Conservation (phyloP, 2,888 invertebrate genomes). For the Plagodis dolabraria region DNA sequence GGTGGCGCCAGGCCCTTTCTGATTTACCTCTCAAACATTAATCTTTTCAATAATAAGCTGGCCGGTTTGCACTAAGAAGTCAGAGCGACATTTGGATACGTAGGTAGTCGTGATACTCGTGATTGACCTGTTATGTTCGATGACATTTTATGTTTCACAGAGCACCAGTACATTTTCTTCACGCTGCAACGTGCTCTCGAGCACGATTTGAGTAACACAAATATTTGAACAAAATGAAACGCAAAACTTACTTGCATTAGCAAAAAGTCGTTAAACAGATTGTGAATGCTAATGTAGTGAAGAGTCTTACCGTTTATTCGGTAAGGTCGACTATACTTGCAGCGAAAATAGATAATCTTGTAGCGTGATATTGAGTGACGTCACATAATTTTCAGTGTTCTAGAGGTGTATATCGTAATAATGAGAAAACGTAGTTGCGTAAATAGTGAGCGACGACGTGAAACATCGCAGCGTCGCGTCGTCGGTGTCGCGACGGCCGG, state of each 20-base stretch:
- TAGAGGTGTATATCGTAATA: constrained; percentile 66
- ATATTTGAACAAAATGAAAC: too few species aligned
- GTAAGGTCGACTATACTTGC: constrained; percentile 4
- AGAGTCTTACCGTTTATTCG: constrained; percentile 4
- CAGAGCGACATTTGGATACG: constrained; percentile 59
- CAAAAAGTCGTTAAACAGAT: constrained; percentile 3
- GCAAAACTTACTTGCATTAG: neutral
- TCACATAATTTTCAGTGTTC: constrained; percentile 55
- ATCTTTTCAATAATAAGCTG: constrained; percentile 63
- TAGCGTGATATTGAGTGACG: constrained; percentile 39
- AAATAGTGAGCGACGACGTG: constrained; percentile 75
- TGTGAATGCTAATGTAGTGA: constrained; percentile 7
- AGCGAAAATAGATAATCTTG: constrained; percentile 32
- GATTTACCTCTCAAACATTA: constrained; percentile 70
- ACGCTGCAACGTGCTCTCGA: neutral
- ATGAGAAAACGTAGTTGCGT: constrained; percentile 70
- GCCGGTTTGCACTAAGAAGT: constrained; percentile 54
- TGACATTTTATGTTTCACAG: constrained; percentile 33
- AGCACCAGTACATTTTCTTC: constrained; percentile 15
- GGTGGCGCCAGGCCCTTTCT: constrained; percentile 61
- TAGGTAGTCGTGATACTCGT: constrained; percentile 33
- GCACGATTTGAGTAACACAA: neutral
- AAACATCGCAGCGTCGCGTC: constrained; percentile 73
- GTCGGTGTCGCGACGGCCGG: constrained; percentile 56
- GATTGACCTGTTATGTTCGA: constrained; percentile 32